Base-by-base conservation (phyloP, 2,797 vertebrate species). In the Synanceia verrucosa region DNA sequence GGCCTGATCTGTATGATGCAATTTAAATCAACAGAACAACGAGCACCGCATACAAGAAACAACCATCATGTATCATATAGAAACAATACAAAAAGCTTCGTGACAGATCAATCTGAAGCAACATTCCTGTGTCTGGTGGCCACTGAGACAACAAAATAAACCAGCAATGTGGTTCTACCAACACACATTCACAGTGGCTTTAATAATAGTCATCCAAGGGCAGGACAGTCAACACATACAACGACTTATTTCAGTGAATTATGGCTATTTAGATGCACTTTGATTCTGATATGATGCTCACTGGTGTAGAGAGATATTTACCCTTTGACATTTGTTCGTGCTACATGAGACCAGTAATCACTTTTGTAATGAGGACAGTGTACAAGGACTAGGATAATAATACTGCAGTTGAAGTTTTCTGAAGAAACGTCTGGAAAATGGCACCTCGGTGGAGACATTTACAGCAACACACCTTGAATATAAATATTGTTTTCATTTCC, bases 401-500 rank as follows among this genome's bases (percentile, higher is more conserved):
- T 29, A 6, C 28, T 4, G 6, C 3, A 52, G 0, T 8, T n/a
- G n/a, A 39, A 11, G 8, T 39, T 55, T 9, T 50, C 37, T 65
- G 21, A 65, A 50, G 34, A 63, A 69, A 59, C 1, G 0, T 19
- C 37, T 7, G 8, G 26, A 64, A 60, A 80, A 37, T 21, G 61
- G 14, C 34, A 34, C n/a, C 21, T 41, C 19, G 24, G 43, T 24
- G 9, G 60, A 65, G 14, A 39, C 33, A 44, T 74, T 28, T 56
- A n/a, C 34, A 57, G 61, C 11, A 14, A 10, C 0, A 18, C 33
- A 52, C 18, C 50, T 60, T 57, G 12, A 57, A 56, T 67, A 48
- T 51, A 59, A 71, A 55, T 48, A 31, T 2, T 14, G 6, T 37
- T 66, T 70, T 74, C 12, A 50, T 46, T 73, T 57, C 41, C 65